phyloP scores from a whole-genome alignment of 2,797 vertebrate species.

The Alosa sapidissima region DNA sequence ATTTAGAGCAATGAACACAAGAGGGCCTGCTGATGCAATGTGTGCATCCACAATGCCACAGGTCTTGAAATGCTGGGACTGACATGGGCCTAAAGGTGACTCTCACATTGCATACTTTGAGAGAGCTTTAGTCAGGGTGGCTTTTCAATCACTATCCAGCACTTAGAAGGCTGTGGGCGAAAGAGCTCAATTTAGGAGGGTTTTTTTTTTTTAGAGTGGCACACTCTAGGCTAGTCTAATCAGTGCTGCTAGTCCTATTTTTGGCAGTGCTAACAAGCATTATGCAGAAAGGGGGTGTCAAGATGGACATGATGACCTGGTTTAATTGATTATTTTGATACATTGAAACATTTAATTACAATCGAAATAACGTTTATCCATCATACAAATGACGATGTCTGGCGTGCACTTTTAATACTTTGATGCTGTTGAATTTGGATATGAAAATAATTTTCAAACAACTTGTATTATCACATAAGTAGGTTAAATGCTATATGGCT shows the following conservation, averaged over 20 bases:
- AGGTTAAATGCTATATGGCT: not conserved
- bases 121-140: not conserved
- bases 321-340: not conserved
- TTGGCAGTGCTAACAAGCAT: conserved; percentile 4
- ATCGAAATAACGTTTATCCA: not conserved
- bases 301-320: conserved; percentile 17
- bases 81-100: not conserved
- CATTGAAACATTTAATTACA: not conserved
- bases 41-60: not conserved
- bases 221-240: not conserved
- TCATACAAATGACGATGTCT: not conserved
- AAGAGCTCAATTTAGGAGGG: not conserved
- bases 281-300: not conserved
- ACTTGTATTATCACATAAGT: not conserved
- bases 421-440: not conserved
- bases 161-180: not conserved
- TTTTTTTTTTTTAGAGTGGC: not conserved
- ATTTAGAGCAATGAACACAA: not conserved
- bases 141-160: not conserved
- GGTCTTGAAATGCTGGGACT: not conserved
- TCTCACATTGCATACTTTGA: not conserved
- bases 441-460: not conserved
- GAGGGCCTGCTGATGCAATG: not conserved
- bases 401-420: not conserved
- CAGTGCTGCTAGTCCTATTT: not conserved